Conservation (phyloP, 2,797 vertebrate genomes). For the Gymnothorax javanicus region DNA sequence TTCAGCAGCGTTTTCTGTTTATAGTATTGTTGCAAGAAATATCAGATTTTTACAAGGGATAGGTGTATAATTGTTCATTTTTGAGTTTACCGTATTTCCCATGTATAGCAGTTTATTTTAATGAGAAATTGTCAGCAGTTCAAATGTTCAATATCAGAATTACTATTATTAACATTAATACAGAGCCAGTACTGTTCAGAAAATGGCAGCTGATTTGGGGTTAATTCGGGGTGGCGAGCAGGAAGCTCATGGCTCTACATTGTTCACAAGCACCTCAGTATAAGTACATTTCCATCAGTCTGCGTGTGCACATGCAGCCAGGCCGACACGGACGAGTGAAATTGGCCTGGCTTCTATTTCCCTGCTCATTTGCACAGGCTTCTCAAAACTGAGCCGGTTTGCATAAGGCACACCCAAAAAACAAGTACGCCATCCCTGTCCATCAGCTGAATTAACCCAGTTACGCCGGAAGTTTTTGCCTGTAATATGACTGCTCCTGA, state of each 20-base stretch:
- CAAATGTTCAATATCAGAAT: too few relatives aligned
- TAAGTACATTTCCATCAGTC: neutral
- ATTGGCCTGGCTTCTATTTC: neutral
- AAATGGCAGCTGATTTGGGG: neutral
- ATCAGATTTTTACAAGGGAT: too few relatives aligned
- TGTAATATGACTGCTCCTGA: neutral
- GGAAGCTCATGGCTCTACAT: neutral
- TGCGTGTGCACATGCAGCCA: neutral
- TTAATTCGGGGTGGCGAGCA: neutral
- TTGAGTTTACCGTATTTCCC: too few relatives aligned
- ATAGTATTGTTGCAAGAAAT: too few relatives aligned
- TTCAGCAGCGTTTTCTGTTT: too few relatives aligned
- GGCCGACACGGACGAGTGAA: neutral
- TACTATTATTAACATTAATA: neutral
- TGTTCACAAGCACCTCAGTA: neutral
- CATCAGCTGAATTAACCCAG: neutral
- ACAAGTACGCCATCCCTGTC: neutral
- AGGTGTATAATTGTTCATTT: too few relatives aligned
- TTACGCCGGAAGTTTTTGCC: neutral
- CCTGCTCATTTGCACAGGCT: neutral
- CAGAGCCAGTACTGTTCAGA: neutral
- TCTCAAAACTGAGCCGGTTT: neutral
- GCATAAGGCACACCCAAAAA: neutral
- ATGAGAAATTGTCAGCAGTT: too few relatives aligned
- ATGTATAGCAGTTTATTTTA: too few relatives aligned